Evolutionary conservation across 1,140 invertebrate species (phyloP).

Genomic region (Ostrea denselamellosa): DNA sequence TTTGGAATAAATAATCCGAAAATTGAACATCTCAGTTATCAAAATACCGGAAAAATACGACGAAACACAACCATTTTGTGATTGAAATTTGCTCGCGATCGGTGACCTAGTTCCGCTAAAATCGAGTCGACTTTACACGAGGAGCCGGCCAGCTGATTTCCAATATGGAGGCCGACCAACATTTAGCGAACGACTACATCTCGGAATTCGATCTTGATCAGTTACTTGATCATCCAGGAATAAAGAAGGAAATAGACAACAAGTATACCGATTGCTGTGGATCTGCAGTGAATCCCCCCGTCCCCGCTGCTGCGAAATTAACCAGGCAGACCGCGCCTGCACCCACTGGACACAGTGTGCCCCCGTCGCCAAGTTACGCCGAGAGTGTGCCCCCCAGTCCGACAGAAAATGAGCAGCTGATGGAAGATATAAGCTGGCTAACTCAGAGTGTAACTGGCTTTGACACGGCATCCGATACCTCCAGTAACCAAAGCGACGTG

Average conservation of each 20-base stretch:
- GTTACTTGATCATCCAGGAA: conserved; percentile 64
- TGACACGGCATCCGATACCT: conserved; percentile 37
- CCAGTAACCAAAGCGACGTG: conserved; percentile 58
- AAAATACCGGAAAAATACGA: not conserved
- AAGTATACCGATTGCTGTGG: conserved; percentile 59
- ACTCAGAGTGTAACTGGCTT: conserved; percentile 61
- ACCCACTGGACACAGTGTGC: conserved; percentile 59
- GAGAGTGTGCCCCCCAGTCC: conserved; percentile 51
- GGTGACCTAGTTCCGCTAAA: conserved; percentile 61
- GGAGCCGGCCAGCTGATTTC: conserved; percentile 65
- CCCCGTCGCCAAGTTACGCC: conserved; percentile 51
- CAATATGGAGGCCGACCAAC: conserved; percentile 67
- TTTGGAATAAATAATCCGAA: conserved; percentile 22
- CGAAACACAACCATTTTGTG: conserved; percentile 18
- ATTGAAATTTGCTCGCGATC: not conserved
- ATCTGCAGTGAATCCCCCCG: conserved; percentile 56
- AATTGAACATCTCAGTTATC: conserved; percentile 43
- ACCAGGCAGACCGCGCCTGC: conserved; percentile 55
- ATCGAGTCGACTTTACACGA: conserved; percentile 49
- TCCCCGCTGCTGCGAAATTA: conserved; percentile 52
- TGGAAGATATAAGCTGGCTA: conserved; percentile 64
- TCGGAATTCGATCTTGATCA: conserved; percentile 73
- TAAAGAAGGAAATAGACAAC: conserved; percentile 65
- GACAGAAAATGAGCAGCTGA: conserved; percentile 49
- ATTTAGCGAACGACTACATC: conserved; percentile 73